Percentiles rank a stretch among this genome's conserved stretches.
Evolutionary conservation across 2,888 invertebrate species (phyloP).

Genomic region (Philereme transversata): DNA sequence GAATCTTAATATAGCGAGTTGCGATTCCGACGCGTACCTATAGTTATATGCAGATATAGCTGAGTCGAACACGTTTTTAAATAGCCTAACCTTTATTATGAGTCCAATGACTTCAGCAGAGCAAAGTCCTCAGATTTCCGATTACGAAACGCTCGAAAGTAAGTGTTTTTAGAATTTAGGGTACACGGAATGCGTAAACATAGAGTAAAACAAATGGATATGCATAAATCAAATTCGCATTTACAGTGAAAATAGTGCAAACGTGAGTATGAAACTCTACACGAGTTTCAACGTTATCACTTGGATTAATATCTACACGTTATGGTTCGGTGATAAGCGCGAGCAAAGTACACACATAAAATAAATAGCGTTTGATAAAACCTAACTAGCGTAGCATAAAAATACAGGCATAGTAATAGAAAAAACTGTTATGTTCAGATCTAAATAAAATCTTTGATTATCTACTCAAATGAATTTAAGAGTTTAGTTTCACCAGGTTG

Average conservation of each 20-base stretch:
- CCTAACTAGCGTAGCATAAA: too few species aligned
- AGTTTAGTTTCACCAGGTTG: too few species aligned
- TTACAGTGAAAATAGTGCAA: neutral
- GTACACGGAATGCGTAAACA: neutral
- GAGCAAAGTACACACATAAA: constrained; percentile 30
- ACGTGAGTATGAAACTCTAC: neutral
- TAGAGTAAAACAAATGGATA: neutral
- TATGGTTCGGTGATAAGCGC: constrained; percentile 24
- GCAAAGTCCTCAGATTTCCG: constrained; percentile 10
- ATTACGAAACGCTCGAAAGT: constrained; percentile 3
- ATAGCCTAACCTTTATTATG: constrained; percentile 27
- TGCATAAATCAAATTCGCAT: neutral
- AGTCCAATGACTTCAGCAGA: constrained; percentile 22
- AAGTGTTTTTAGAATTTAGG: neutral
- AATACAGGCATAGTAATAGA: too few species aligned
- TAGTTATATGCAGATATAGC: neutral
- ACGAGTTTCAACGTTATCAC: constrained; percentile 13
- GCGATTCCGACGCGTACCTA: neutral
- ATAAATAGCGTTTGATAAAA: constrained; percentile 20
- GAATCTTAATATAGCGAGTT: constrained; percentile 25
- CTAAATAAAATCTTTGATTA: too few species aligned
- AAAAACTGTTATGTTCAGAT: too few species aligned
- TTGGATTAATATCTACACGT: constrained; percentile 16
- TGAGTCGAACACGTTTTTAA: constrained; percentile 11
- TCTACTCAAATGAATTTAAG: too few species aligned